A percentile compares a stretch with the other conserved stretches of the same genome.
phyloP scores from a whole-genome alignment of 2,113 vertebrate species.

The Crotalus tigris region DNA sequence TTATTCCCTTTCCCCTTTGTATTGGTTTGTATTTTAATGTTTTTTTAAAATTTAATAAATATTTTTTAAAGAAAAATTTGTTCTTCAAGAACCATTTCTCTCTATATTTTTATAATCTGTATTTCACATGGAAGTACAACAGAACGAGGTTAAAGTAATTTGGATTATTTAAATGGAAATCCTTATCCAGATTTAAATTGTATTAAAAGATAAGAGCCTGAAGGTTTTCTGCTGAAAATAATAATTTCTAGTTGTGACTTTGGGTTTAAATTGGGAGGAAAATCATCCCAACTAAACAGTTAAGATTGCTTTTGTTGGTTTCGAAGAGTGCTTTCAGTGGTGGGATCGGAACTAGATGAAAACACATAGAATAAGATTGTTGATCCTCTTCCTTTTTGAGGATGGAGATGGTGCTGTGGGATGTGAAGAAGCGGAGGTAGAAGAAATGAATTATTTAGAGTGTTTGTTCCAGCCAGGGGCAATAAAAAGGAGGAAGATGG shows the following conservation, averaged over 20 bases:
- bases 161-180: neutral
- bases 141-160: neutral
- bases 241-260: neutral
- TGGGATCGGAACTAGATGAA: neutral
- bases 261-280: neutral
- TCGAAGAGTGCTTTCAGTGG: constrained; percentile 16
- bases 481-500: neutral
- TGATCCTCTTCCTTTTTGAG: neutral
- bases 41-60: neutral
- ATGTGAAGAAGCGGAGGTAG: neutral
- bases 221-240: neutral
- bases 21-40: neutral
- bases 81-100: neutral
- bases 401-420: neutral
- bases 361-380: neutral
- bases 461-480: neutral
- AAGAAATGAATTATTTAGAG: neutral
- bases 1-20: neutral
- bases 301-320: neutral
- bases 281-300: neutral
- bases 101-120: neutral
- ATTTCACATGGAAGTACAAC: neutral
- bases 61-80: neutral
- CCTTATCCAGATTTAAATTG: neutral
- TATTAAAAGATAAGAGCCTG: neutral